Percentiles rank a stretch among this genome's conserved stretches.
Conservation (phyloP, 2,797 vertebrate species). For the Anabacerthia variegaticeps region DNA sequence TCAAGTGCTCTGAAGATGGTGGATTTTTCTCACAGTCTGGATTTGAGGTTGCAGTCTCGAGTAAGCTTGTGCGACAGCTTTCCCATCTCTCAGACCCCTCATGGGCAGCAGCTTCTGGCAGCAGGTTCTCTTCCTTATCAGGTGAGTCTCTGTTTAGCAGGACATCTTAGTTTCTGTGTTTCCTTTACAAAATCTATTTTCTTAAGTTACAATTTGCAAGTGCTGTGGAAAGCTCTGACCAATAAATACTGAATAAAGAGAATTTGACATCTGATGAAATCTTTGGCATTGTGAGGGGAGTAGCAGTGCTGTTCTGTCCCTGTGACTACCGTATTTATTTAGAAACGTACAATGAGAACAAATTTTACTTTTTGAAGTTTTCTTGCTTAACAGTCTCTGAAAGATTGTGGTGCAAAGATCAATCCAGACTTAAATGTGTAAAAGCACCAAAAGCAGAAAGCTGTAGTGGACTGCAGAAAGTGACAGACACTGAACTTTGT, state of each 20-base stretch:
- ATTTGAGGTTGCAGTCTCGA: conserved; percentile 65
- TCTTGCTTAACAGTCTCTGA: not conserved
- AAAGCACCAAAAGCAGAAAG: not conserved
- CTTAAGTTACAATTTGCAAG: not conserved
- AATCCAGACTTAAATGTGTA: not conserved
- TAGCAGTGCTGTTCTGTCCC: not conserved
- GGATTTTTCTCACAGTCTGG: conserved; percentile 81
- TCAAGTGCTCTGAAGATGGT: conserved; percentile 74
- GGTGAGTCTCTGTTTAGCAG: conserved; percentile 52
- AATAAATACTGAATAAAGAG: not conserved
- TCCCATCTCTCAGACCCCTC: conserved; percentile 67
- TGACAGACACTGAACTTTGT: not conserved
- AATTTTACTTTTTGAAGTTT: not conserved
- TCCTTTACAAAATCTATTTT: not conserved
- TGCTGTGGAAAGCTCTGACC: not conserved
- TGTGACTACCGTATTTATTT: not conserved
- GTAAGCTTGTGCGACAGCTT: conserved; percentile 62
- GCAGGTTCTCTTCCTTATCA: conserved; percentile 72
- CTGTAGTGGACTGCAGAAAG: not conserved
- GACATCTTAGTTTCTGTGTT: not conserved
- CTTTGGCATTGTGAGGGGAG: not conserved
- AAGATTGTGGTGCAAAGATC: not conserved
- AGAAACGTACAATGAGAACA: not conserved
- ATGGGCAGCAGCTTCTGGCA: conserved; percentile 73
- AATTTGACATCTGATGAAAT: not conserved